Evolutionary conservation across 2,113 vertebrate genomes (phyloP).

Genomic region (Craseonycteris thonglongyai): DNA sequence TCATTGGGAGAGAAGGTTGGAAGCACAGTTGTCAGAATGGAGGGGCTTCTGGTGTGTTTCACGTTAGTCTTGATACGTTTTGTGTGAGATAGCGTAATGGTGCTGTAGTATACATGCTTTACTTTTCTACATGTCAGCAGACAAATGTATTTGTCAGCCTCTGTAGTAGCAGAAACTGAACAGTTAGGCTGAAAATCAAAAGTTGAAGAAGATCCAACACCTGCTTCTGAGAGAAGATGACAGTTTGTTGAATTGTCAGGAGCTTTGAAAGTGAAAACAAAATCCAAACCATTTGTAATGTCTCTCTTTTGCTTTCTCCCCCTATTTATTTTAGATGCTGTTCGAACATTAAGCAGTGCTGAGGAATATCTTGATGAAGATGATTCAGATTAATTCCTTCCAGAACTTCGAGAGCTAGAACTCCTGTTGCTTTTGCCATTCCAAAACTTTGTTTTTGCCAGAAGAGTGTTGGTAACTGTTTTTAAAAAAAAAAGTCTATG

Average conservation of each 20-base stretch:
- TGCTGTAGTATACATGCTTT: not conserved
- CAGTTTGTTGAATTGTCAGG: not conserved
- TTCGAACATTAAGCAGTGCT: slow-evolving; percentile 90
- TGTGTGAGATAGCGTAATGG: not conserved
- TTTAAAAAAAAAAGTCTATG: slow-evolving; percentile 25
- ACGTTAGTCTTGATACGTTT: not conserved
- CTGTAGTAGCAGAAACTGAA: not conserved
- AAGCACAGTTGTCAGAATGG: not conserved
- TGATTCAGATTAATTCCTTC: slow-evolving; percentile 91
- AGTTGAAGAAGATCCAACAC: not conserved
- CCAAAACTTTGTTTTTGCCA: slow-evolving; percentile 62
- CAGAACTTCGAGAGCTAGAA: slow-evolving; percentile 55
- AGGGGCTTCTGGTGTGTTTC: not conserved
- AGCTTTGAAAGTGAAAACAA: not conserved
- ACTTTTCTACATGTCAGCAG: not conserved
- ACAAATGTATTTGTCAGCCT: not conserved
- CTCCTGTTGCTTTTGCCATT: slow-evolving; percentile 69
- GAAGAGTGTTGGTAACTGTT: slow-evolving; percentile 64
- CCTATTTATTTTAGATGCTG: slow-evolving; percentile 77
- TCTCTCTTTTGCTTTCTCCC: not conserved
- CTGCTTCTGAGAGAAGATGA: not conserved
- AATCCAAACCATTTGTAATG: not conserved
- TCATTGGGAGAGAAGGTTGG: not conserved
- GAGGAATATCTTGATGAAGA: slow-evolving; percentile 98
- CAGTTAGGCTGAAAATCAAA: not conserved